Evolutionary conservation across 53 echinoderm and acorn worm genomes (phyloP), one percentile per base, ranked within the genome.

Genomic region (Pentamera pediparva): DNA sequence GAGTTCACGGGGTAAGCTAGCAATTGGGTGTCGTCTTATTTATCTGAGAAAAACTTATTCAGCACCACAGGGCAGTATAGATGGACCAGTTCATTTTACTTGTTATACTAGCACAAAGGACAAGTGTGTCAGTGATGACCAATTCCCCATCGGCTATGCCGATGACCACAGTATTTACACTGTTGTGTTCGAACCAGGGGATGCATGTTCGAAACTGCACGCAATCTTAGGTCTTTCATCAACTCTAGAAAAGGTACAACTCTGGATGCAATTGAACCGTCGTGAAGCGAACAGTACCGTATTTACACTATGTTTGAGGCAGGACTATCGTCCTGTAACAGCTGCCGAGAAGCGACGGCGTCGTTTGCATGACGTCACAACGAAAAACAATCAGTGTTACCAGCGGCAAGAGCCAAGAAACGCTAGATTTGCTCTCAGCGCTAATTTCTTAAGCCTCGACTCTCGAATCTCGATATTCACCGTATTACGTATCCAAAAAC

Each of bases 141-240:
- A 59, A 39, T 39, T 27, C 1, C 19, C 58, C 26, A 56, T 75
- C 25, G 75, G 58, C 2, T 75, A 75, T 36, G 75, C 59, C 33
- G 75, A 75, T 75, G 75, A 75, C 19, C 75, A 75, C 39, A 59
- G 59, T 25, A 37, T 75, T 28, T 58, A 75, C 30, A 59, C 75
- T 0, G n/a, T n/a, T n/a, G 59, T 11, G 24, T 75, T 58, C 41
- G 27, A 59, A 25, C 9, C 75, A 2, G 75, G 75, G 2, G 58
- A 75, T 19, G 59, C 3, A 17, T 32, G 28, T 26, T 36, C 58
- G 0, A 59, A 75, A 39, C 5, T 18, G 3, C 33, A 39, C 2
- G 33, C 58, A 48, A 50, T 70, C 9, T 6, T 4, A 21, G 35
- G 35, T 35, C 35, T 62, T 3, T 35, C 19, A 35, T 13, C 12